Conservation (phyloP, 2,113 vertebrate genomes). For the Sorex araneus region DNA sequence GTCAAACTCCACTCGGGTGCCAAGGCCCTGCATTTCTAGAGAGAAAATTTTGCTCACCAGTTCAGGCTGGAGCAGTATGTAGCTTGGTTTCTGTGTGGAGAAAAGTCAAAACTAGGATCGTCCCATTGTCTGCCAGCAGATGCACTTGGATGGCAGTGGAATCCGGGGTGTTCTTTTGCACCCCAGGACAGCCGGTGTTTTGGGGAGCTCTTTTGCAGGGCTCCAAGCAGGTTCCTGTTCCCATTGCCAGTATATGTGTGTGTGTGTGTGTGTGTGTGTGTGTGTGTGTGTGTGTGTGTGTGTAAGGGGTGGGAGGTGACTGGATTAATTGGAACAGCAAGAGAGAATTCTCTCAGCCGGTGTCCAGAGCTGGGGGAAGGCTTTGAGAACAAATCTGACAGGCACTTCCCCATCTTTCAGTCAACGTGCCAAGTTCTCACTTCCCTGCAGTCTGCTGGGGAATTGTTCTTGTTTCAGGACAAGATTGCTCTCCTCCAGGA, state of each 20-base stretch:
- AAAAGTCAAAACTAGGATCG: neutral
- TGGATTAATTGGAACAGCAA: conserved; percentile 15
- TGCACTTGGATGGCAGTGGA: neutral
- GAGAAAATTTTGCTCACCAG: neutral
- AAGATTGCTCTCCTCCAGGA: conserved; percentile 75
- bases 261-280: no score
- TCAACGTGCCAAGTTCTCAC: conserved; percentile 72
- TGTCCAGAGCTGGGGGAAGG: neutral
- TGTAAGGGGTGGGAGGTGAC: neutral
- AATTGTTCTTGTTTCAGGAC: conserved; percentile 80
- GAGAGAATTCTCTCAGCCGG: neutral
- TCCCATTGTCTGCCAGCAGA: neutral
- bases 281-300: no score
- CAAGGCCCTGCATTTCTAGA: conserved; percentile 13
- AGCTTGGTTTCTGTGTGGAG: neutral
- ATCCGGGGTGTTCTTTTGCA: conserved; percentile 19
- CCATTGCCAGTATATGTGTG: no score
- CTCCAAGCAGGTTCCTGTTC: neutral
- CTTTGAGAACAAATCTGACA: conserved; percentile 31
- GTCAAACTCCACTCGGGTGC: conserved; percentile 43
- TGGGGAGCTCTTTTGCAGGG: neutral
- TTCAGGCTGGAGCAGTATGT: neutral
- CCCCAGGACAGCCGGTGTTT: neutral
- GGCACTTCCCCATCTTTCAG: conserved; percentile 61
- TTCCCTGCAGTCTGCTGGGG: conserved; percentile 65